phyloP scores from a whole-genome alignment of 2,797 vertebrate species.

The Vespertilio murinus region DNA sequence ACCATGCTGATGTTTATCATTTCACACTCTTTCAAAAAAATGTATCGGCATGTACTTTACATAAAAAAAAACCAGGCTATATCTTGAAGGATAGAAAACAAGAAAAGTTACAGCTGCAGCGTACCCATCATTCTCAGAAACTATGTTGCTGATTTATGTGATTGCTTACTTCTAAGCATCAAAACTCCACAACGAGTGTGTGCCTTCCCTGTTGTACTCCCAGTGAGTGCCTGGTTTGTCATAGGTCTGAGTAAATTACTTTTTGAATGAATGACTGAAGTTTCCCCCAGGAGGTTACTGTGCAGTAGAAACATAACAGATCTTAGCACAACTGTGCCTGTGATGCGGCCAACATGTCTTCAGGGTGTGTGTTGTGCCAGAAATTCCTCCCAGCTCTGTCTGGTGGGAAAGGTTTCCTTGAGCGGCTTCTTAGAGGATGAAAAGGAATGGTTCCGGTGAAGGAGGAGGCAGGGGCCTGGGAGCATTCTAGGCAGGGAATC shows the following conservation, averaged over 20 bases:
- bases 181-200: accelerated
- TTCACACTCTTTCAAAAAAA: not conserved
- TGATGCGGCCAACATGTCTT: not conserved
- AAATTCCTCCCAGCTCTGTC: too few species aligned
- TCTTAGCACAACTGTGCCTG: accelerated
- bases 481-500: not conserved
- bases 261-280: not conserved
- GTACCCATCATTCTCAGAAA: accelerated
- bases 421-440: too few species aligned
- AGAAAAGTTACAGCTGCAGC: accelerated
- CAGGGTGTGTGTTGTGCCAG: accelerated
- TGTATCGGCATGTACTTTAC: accelerated
- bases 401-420: not conserved
- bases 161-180: too few species aligned
- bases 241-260: not conserved
- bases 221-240: not conserved
- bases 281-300: not conserved
- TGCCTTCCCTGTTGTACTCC: not conserved
- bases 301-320: not conserved
- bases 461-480: not conserved
- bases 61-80: not conserved
- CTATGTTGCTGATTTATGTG: not conserved
- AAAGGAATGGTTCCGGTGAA: too few species aligned
- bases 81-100: not conserved
- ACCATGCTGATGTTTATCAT: accelerated